Conservation (phyloP, 2,113 vertebrate species). For the Onychorhynchus coronatus region DNA sequence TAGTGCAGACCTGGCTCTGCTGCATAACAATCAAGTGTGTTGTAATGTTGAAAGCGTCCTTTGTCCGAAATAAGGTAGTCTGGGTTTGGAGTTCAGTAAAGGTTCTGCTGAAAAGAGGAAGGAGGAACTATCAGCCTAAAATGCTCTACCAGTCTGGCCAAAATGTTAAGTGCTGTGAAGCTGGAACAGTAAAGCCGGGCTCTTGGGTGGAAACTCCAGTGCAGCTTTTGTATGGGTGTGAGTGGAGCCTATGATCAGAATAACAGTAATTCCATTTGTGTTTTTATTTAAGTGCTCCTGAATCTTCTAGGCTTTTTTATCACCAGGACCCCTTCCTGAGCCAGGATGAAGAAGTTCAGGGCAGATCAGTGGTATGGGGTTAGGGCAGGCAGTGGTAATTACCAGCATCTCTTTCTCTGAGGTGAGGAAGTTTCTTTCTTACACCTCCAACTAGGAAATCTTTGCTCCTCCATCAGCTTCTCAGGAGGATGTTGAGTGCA, state of each 20-base stretch:
- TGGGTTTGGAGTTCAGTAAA: not conserved
- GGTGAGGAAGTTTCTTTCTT: not conserved
- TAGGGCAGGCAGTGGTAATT: not conserved
- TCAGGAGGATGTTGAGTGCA: not conserved
- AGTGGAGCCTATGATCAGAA: not conserved
- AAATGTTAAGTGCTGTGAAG: not conserved
- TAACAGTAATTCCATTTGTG: not conserved
- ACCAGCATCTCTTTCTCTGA: not conserved
- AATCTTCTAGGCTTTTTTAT: not conserved
- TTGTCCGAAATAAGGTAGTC: not conserved
- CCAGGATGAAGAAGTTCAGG: not conserved
- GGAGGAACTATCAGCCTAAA: not conserved
- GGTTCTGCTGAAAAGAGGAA: not conserved
- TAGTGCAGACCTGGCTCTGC: not conserved
- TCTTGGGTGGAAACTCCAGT: not conserved
- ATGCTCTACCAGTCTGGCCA: not conserved
- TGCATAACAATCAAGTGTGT: accelerated
- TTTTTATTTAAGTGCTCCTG: not conserved
- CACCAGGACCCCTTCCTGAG: not conserved
- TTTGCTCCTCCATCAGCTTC: not conserved
- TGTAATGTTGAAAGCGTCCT: not conserved
- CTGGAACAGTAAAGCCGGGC: not conserved
- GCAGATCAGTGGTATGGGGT: not conserved
- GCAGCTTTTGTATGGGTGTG: not conserved
- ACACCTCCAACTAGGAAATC: not conserved